Base-by-base conservation (phyloP, 2,888 invertebrate genomes). In the Philaethria dido region DNA sequence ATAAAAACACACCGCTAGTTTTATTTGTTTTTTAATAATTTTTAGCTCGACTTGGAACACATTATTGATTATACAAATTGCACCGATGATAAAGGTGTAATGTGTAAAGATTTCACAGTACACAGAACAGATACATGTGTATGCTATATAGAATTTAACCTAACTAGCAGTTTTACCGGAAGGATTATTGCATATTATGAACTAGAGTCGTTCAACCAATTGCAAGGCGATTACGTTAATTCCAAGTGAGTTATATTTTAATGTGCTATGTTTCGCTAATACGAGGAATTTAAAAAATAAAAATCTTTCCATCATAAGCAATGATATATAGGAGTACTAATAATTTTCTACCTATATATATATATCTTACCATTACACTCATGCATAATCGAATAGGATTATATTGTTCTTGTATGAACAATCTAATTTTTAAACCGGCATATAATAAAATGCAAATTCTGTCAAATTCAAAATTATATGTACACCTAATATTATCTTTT, bases 131-230 rank as follows among this genome's bases (percentile, higher is more conserved):
- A 36, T 3, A 11, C n/a, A 5, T 59, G 66, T 47, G 3, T 57
- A 14, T 69, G 66, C 60, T 48, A 16, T 20, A 8, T 48, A 18
- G 13, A 48, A 9, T 48, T 63, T 36, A 68, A 68, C 14, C 22
- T 72, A 16, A 54, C 42, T 39, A 16, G 59, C 16, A n/a, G 48
- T 20, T 52, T 72, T 16, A 13, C 44, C 14, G 69, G 68, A n/a
- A 33, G 60, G 4, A 39, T 76, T 9, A 65, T 54, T 3, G 9
- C 73, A 11, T 73, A 71, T 39, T 72, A 72, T 59, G 72, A 73
- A 62, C 25, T 75, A 39, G 68, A 70, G 0, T 20, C 50, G 0
- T 72, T 57, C 47, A 18, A 74, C 39, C 73, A 71, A 36, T 64
- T 65, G 18, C 54, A 25, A 22, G 18, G 16, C 18, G 44, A 64